phyloP scores from a whole-genome alignment of 2,888 invertebrate genomes.

The Cephalotes varians region DNA sequence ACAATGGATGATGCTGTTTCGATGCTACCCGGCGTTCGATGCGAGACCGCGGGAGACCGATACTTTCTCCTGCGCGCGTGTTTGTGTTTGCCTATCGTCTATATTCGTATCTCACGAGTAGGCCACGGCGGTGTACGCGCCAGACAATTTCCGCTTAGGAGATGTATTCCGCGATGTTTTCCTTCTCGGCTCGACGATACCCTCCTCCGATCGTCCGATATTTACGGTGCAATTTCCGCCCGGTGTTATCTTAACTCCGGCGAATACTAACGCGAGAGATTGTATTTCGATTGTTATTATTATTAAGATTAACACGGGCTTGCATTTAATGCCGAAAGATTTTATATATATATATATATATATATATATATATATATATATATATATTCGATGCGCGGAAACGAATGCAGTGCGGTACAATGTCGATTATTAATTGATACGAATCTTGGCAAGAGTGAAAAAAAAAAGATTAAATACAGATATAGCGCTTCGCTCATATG shows the following conservation, averaged over 20 bases:
- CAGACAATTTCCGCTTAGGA: conserved; percentile 70
- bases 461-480: neutral
- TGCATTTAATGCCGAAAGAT: conserved; percentile 25
- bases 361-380: no score
- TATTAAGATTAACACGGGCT: conserved; percentile 9
- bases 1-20: conserved; percentile 17
- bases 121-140: conserved; percentile 46
- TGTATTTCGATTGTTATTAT: neutral
- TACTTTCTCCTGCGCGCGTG: conserved; percentile 58
- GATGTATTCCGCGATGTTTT: conserved; percentile 50
- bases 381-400: neutral
- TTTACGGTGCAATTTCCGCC: conserved; percentile 39
- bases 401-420: neutral
- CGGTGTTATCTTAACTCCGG: conserved; percentile 18
- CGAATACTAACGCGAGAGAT: conserved; percentile 4
- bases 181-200: neutral
- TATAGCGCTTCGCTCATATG: neutral
- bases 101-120: conserved; percentile 42
- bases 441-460: neutral
- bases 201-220: conserved; percentile 19
- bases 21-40: neutral
- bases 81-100: conserved; percentile 29
- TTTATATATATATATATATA: no score
- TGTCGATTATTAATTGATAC: conserved; percentile 24
- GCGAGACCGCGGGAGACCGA: conserved; percentile 51